A percentile compares a stretch with the other conserved stretches of the same genome.
These are phyloP conservation scores for Helobdella robusta DNA, from an alignment of 2,888 invertebrate species.

Conservation along the genomic window DNA sequence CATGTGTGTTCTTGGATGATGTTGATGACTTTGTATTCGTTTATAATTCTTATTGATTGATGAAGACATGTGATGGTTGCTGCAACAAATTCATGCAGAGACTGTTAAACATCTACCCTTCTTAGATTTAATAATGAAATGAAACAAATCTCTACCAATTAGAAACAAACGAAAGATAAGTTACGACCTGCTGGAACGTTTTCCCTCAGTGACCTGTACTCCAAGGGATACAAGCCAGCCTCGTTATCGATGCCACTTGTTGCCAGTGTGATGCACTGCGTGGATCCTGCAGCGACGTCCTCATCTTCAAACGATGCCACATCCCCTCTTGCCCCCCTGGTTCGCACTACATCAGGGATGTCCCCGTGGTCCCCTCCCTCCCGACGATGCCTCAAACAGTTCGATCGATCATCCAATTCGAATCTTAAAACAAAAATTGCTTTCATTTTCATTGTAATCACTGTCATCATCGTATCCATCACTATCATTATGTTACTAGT, in stretches of 20 bases:
- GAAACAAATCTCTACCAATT: too few species aligned
- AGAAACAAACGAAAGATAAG: neutral
- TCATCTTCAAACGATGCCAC: conserved; percentile 9
- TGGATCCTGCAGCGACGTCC: conserved; percentile 14
- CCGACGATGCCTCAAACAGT: conserved; percentile 26
- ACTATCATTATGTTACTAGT: too few species aligned
- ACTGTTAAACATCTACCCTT: too few species aligned
- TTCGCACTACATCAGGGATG: conserved; percentile 31
- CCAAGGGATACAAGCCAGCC: neutral
- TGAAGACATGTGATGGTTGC: too few species aligned
- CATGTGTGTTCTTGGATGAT: too few species aligned
- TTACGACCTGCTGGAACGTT: neutral
- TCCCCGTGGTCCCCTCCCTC: conserved; percentile 26
- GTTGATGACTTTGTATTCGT: too few species aligned
- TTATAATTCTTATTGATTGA: too few species aligned
- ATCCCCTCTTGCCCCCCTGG: conserved; percentile 22
- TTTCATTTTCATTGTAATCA: too few species aligned
- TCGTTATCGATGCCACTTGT: neutral
- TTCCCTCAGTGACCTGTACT: conserved; percentile 11
- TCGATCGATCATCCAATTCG: conserved; percentile 18
- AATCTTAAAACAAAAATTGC: too few species aligned
- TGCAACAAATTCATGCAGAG: too few species aligned
- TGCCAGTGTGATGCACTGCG: conserved; percentile 20
- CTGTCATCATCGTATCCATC: too few species aligned
- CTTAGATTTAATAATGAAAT: too few species aligned